phyloP scores from a whole-genome alignment of 1,140 invertebrate genomes.

The Drosophila mauritiana region DNA sequence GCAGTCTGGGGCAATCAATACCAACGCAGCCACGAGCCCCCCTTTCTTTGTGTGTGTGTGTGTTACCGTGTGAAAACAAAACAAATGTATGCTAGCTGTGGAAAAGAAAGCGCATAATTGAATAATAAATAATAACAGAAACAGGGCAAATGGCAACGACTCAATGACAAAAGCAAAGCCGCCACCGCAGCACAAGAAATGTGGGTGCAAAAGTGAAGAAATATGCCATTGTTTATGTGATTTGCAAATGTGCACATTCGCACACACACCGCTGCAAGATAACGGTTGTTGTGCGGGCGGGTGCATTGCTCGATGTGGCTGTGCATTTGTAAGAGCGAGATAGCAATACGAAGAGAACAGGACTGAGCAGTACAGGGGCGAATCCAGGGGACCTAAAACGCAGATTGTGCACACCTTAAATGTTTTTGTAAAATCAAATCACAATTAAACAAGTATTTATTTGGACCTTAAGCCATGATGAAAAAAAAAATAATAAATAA shows the following conservation, averaged over 20 bases:
- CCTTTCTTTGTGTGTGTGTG: slow-evolving; percentile 29
- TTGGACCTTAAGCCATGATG: no score
- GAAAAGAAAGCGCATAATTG: slow-evolving; percentile 81
- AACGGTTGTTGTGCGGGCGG: slow-evolving; percentile 67
- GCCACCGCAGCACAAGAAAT: slow-evolving; percentile 44
- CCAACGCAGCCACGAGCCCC: slow-evolving; percentile 49
- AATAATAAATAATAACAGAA: slow-evolving; percentile 82
- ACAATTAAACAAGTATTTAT: no score
- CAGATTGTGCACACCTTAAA: not conserved
- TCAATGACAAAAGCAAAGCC: slow-evolving; percentile 69
- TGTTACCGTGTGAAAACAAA: slow-evolving; percentile 67
- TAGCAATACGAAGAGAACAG: slow-evolving; percentile 16
- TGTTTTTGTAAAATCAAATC: not conserved
- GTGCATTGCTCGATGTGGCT: slow-evolving; percentile 67
- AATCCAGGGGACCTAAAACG: not conserved
- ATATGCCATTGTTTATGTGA: slow-evolving; percentile 77
- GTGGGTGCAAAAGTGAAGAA: slow-evolving; percentile 53
- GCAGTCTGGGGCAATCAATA: slow-evolving; percentile 72
- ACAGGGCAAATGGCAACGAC: slow-evolving; percentile 59
- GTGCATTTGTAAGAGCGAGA: slow-evolving; percentile 23
- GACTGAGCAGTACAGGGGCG: slow-evolving; percentile 9
- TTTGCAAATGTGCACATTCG: slow-evolving; percentile 54
- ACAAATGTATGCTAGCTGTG: slow-evolving; percentile 59
- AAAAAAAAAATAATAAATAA: no score
- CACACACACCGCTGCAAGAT: slow-evolving; percentile 31